Evolutionary conservation across 92 coral and sea anemone genomes (phyloP).

Genomic region (Meandrina meandrites): DNA sequence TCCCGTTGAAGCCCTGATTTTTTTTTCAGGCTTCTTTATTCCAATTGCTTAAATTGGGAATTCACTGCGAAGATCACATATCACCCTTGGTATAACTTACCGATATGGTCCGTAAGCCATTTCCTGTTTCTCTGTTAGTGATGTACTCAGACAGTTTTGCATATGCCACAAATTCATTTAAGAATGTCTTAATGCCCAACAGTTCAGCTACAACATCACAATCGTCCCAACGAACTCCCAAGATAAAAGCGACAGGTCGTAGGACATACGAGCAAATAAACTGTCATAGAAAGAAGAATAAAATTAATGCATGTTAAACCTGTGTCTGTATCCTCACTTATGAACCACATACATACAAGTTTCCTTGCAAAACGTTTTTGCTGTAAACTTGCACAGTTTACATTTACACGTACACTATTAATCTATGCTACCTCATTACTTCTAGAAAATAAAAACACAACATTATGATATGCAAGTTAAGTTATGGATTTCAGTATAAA

Average conservation of each 20-base stretch:
- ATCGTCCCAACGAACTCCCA: slow-evolving; percentile 92
- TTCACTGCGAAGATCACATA: no score
- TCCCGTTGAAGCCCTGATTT: no score
- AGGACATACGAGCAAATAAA: slow-evolving; percentile 68
- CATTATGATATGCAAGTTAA: no score
- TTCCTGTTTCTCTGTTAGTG: slow-evolving; percentile 32
- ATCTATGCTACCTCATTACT: no score
- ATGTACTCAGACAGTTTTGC: slow-evolving; percentile 58
- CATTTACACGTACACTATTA: no score
- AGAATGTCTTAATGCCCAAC: slow-evolving; percentile 89
- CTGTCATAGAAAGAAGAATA: slow-evolving; percentile 24
- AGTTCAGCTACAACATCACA: slow-evolving; percentile 90
- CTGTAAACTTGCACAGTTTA: not conserved
- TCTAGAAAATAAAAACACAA: no score
- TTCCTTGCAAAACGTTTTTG: no score
- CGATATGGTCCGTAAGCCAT: slow-evolving; percentile 56
- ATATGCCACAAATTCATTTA: slow-evolving; percentile 93
- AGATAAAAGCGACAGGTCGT: slow-evolving; percentile 81
- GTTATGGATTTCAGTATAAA: no score
- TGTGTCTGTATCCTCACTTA: no score
- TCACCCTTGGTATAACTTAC: slow-evolving; percentile 52
- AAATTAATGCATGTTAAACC: not conserved
- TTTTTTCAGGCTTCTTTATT: no score
- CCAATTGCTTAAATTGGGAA: no score
- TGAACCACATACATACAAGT: not conserved